Evolutionary conservation across 2,113 vertebrate species (phyloP), one percentile per base, ranked within the genome.

Genomic region (Macrotus californicus): DNA sequence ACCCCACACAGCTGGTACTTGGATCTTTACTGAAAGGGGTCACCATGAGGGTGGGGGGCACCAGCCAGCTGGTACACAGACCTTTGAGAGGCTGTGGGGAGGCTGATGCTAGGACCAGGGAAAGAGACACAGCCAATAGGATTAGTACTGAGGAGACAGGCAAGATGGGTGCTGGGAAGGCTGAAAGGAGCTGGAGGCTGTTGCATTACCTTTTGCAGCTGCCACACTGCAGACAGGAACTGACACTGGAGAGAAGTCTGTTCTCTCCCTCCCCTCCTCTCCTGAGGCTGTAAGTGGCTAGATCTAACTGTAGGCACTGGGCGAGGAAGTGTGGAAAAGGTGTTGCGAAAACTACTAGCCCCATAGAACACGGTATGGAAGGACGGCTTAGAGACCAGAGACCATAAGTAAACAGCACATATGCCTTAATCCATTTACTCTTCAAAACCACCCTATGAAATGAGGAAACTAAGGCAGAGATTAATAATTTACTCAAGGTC

Each of bases 391-490:
- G 43, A 92, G 41, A 79, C 24, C 67, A 67, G 66, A 79, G 59
- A 56, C 24, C 36, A 6, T 70, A 34, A 77, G 14, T 50, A 36
- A 76, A 29, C 8, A 29, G 11, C 41, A 73, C 4, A 13, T 4
- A 19, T 39, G 15, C 31, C 76, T 79, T 46, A 72, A 59, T 36
- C 48, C 34, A 9, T 31, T 34, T 73, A 26, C 50, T 70, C 24
- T 36, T 54, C 31, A 41, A 54, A n/a, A 6, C 73, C 75, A 61
- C 31, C 22, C 12, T 21, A 6, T 24, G 29, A 48, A 39, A 39
- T 54, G 34, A 91, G 29, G 70, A 93, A 66, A 66, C 64, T 41
- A 69, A 72, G 46, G 50, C 83, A 70, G n/a, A 50, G 61, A 86
- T 86, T 18, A 48, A 21, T 89, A 8, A 86, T 86, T 90, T 87